These are phyloP conservation scores for Eubasilissa splendida DNA, from an alignment of 2,888 invertebrate species.

Conservation along the genomic window DNA sequence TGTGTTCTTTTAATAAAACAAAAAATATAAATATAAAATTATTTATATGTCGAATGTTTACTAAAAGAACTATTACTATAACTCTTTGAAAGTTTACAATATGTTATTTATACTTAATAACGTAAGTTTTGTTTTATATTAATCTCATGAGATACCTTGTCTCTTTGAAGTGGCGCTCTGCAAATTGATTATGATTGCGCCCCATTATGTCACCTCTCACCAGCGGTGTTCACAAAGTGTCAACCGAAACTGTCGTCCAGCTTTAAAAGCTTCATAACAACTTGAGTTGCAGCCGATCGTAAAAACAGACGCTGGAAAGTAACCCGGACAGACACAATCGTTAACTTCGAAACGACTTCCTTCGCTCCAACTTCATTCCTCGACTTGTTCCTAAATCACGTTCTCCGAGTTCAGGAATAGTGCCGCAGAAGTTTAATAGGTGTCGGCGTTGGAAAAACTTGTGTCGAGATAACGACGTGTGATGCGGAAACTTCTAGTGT, in stretches of 20 bases:
- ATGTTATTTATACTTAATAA: no score
- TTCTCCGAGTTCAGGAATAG: neutral
- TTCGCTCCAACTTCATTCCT: conserved; percentile 11
- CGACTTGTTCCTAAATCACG: neutral
- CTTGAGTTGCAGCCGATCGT: neutral
- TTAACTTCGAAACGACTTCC: conserved; percentile 43
- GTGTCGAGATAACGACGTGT: conserved; percentile 10
- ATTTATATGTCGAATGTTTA: no score
- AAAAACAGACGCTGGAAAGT: neutral
- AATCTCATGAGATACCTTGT: no score
- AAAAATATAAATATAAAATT: no score
- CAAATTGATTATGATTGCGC: no score
- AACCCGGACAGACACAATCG: neutral
- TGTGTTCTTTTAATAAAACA: no score
- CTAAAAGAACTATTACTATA: no score
- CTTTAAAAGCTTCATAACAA: neutral
- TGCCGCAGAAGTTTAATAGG: neutral
- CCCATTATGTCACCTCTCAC: no score
- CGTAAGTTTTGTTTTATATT: no score
- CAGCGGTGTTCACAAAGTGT: neutral
- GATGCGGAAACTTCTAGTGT: neutral
- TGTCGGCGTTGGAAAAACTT: conserved; percentile 4
- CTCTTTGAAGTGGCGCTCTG: no score
- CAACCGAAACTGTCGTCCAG: neutral
- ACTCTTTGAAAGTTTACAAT: no score